phyloP scores from a whole-genome alignment of 2,113 vertebrate species.

The Actenoides hombroni region DNA sequence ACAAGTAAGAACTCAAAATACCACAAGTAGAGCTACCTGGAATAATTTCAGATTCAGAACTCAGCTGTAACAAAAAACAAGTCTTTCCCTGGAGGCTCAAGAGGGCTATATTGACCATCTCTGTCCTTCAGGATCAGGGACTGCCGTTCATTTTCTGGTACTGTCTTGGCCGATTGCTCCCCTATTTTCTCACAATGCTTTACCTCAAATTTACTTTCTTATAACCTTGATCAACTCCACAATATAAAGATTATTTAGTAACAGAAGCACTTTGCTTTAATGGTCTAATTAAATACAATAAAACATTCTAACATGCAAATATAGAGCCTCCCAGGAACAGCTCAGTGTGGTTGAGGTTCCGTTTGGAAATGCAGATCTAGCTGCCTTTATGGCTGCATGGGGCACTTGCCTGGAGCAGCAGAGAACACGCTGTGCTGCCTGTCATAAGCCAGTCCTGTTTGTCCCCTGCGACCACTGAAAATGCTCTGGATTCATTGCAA shows the following conservation, averaged over 20 bases:
- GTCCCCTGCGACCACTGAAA: accelerated
- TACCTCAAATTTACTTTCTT: background rate
- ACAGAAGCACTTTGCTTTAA: background rate
- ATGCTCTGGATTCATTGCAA: background rate
- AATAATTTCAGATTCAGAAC: background rate
- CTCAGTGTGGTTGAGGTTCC: background rate
- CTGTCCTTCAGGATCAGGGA: background rate
- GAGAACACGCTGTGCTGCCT: accelerated
- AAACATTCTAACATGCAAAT: background rate
- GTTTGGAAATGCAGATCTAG: background rate
- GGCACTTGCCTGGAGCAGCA: background rate
- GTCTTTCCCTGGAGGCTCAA: background rate
- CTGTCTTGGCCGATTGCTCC: accelerated
- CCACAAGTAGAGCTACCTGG: background rate
- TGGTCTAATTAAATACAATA: background rate
- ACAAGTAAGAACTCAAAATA: background rate
- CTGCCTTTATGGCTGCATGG: background rate
- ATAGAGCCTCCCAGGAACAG: background rate
- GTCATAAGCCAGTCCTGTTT: background rate
- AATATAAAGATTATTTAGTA: background rate
- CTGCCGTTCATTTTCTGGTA: background rate
- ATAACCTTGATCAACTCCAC: background rate
- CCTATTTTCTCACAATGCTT: background rate
- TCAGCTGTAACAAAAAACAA: background rate
- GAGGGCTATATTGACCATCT: background rate